Base-by-base conservation (phyloP, 2,888 invertebrate genomes). In the Caenorhabditis becei region DNA sequence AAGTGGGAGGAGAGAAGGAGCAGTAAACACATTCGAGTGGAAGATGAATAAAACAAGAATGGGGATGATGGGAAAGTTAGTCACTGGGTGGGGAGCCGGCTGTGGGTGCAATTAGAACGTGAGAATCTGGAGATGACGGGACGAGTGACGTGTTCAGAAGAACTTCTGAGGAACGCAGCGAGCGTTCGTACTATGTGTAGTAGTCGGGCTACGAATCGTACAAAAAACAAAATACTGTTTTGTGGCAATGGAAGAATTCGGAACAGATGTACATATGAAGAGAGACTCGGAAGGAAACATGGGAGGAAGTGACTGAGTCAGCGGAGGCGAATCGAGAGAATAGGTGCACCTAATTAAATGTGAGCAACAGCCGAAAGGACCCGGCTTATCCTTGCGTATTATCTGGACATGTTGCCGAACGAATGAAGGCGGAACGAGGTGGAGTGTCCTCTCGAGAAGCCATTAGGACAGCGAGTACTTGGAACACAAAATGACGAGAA, bases 81-180 rank as follows among this genome's bases (percentile, higher is more conserved):
- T 41, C 2, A 41, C 41, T 41, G 41, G 41, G 14, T 14, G 7
- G 16, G 41, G 14, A 14, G 41, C 7, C 41, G 41, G 10, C 14
- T 10, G 8, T 10, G 41, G 8, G 51, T 5, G 26, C 58, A 58
- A 58, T 58, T 58, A 58, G 58, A 58, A 58, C 58, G 32, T 28
- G 56, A 11, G 56, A 56, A 32, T 58, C 58, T 58, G 58, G 14
- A 58, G 23, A 7, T 58, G 58, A 58, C 58, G 37, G 28, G 10
- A 2, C 20, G 37, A 23, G 37, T 58, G 66, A 56, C 41, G 66
- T 51, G 24, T 24, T 11, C 16, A 14, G 16, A 16, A 41, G 7
- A 14, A 14, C 2, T 23, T 24, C 11, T 24, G 16, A 47, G 11
- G 37, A 24, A 37, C 35, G 11, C n/a, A n/a, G n/a, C n/a, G n/a